Base-by-base conservation (phyloP, 1,140 invertebrate species). In the Telenomus remus region DNA sequence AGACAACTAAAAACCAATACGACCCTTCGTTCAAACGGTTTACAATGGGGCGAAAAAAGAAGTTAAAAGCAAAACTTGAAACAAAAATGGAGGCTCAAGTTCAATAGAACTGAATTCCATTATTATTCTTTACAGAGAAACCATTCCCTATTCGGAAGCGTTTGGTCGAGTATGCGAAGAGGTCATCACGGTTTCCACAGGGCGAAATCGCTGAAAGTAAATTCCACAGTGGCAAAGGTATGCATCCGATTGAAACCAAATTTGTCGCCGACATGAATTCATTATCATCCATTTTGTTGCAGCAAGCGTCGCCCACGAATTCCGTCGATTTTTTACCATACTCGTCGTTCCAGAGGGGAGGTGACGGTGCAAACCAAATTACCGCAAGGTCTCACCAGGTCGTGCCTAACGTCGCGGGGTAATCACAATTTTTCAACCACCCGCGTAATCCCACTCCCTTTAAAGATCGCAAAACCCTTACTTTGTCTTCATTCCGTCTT, bases 131-230 rank as follows among this genome's bases (percentile, higher is more conserved):
- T 1, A n/a, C 90, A 98, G 96, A 92, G 97, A 84, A 97, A 99
- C 86, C 97, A 99, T 88, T 96, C 96, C 35, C 89, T 99, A 42
- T 99, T 99, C 87, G 97, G 98, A 54, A 95, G 94, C 82, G 95
- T 97, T 13, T 97, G 95, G 95, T 96, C 95, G 4, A 96, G 95
- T 66, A 95, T 96, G 90, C 89, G 94, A 80, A 90, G 93, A 73
- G 89, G 91, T 65, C 90, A 91, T 78, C 90, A 90, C 68, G 83
- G 84, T 74, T 91, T 92, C 70, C 89, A 90, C 65, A 86, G 91
- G 42, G 89, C 90, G 6, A 89, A 89, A 76, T 91, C 91, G 55
- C 72, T 91, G 35, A 91, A 92, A 84, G 85, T 91, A 16, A 91
- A 89, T 81, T 89, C 91, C 12, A 89, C 86, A n/a, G 63, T 78